Evolutionary conservation across 2,113 vertebrate species (phyloP).

Genomic region (Lutjanus erythropterus): DNA sequence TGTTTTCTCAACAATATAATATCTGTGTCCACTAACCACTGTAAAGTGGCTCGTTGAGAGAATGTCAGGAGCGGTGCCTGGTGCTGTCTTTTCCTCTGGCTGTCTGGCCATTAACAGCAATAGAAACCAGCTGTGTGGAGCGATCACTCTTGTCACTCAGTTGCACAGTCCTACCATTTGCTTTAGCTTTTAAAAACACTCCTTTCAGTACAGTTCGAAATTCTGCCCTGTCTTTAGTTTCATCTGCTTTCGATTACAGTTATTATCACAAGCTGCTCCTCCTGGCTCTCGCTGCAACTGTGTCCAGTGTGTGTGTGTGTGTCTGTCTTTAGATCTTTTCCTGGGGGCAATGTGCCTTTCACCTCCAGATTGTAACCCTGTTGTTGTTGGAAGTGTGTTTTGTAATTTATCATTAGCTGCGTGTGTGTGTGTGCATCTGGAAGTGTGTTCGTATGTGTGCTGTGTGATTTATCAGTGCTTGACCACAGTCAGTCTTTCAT

Average conservation of each 20-base stretch:
- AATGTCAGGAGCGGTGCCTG: constrained; percentile 59
- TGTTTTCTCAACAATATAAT: constrained; percentile 59
- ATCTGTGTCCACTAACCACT: constrained; percentile 54
- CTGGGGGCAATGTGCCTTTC: constrained; percentile 65
- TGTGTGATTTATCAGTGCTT: constrained; percentile 65
- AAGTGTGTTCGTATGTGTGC: not conserved
- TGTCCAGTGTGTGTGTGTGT: constrained; percentile 37
- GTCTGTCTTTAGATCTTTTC: constrained; percentile 67
- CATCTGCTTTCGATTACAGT: constrained; percentile 81
- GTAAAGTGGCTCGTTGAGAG: constrained; percentile 66
- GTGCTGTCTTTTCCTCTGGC: constrained; percentile 58
- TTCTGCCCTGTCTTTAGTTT: constrained; percentile 68
- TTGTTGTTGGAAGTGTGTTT: constrained; percentile 73
- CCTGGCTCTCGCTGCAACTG: constrained; percentile 48
- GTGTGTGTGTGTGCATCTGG: constrained; percentile 12
- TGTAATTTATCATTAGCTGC: constrained; percentile 53
- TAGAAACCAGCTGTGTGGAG: constrained; percentile 80
- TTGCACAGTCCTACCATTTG: constrained; percentile 64
- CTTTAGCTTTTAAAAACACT: constrained; percentile 70
- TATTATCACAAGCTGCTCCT: constrained; percentile 83
- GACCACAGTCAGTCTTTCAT: constrained; percentile 62
- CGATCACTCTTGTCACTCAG: constrained; percentile 64
- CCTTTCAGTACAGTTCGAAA: constrained; percentile 62
- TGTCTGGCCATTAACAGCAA: constrained; percentile 64
- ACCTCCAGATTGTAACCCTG: constrained; percentile 65